A percentile compares a stretch with the other conserved stretches of the same genome.
These are phyloP conservation scores for Chromoteleia sp. DNA, from an alignment of 2,888 invertebrate species.

Conservation along the genomic window DNA sequence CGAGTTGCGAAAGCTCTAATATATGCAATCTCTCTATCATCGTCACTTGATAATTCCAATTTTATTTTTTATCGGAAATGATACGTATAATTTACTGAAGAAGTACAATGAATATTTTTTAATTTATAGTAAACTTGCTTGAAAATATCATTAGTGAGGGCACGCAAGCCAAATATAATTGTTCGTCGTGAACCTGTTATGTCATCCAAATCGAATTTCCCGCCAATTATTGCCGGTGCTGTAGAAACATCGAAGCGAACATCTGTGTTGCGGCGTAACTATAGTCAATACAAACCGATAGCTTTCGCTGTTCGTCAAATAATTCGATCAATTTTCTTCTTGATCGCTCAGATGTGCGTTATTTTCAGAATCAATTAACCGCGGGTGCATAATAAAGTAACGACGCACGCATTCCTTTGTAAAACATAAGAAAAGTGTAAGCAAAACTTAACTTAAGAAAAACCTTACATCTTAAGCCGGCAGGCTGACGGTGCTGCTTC, in stretches of 20 bases:
- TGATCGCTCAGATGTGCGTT: background rate
- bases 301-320: slow-evolving; percentile 1
- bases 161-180: slow-evolving; percentile 6
- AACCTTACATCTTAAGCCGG: too few species aligned
- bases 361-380: background rate
- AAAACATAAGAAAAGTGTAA: too few species aligned
- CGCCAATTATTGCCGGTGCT: slow-evolving; percentile 17
- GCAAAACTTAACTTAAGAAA: too few species aligned
- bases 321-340: slow-evolving; percentile 6
- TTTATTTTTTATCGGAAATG: too few species aligned
- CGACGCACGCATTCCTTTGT: too few species aligned
- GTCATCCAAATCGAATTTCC: slow-evolving; percentile 28
- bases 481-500: too few species aligned
- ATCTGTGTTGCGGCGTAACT: slow-evolving; percentile 16
- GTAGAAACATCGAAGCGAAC: slow-evolving; percentile 8
- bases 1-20: too few species aligned
- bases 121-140: background rate
- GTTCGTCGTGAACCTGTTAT: slow-evolving; percentile 12
- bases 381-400: background rate
- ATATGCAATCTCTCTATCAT: too few species aligned
- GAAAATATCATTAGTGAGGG: background rate
- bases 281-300: slow-evolving; percentile 11
- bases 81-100: too few species aligned
- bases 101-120: background rate
- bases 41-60: too few species aligned